phyloP scores from a whole-genome alignment of 2,888 invertebrate species.

The Nemoura dubitans region DNA sequence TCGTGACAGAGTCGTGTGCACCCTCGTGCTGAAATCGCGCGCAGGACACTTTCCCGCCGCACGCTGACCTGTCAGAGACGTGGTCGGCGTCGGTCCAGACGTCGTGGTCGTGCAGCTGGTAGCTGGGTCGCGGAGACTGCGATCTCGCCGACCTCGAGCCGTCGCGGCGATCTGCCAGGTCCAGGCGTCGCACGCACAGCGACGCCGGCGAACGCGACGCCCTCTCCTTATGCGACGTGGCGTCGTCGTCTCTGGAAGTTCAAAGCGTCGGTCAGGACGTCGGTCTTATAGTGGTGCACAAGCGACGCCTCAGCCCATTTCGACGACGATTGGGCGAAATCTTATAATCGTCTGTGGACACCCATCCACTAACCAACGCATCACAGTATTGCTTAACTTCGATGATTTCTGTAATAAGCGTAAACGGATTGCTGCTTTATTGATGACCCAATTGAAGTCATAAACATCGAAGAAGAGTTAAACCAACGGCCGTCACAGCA shows the following conservation, averaged over 20 bases:
- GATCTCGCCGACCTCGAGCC: background rate
- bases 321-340: no score
- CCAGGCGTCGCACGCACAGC: constrained; percentile 10
- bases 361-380: no score
- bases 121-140: background rate
- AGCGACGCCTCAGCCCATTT: no score
- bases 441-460: no score
- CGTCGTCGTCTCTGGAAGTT: background rate
- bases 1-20: no score
- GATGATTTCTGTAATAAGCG: no score
- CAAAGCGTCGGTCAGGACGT: background rate
- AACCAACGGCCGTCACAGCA: no score
- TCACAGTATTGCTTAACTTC: no score
- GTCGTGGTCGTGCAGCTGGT: background rate
- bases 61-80: background rate
- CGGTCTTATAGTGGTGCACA: background rate
- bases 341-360: background rate
- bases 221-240: background rate
- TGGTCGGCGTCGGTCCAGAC: background rate
- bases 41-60: background rate
- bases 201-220: background rate
- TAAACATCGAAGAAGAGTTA: no score
- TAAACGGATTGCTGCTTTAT: no score
- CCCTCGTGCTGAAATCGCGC: background rate
- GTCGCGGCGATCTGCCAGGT: background rate